These are phyloP conservation scores for Drosophila ananassae DNA, from an alignment of 1,140 invertebrate species.

Conservation along the genomic window DNA sequence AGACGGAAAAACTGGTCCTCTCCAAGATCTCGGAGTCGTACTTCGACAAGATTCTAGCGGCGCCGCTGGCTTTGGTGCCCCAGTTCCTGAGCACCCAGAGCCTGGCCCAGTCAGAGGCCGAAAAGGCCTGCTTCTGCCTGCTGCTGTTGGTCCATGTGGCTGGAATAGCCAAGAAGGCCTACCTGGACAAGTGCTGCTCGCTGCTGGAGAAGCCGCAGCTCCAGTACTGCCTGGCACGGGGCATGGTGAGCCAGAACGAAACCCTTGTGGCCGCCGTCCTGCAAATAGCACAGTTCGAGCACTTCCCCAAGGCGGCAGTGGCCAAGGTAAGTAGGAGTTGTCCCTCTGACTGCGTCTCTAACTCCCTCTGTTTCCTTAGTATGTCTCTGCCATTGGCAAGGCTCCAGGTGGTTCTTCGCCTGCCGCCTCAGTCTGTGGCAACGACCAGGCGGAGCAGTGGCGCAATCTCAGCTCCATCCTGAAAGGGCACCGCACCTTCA, in stretches of 20 bases:
- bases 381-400: conserved; percentile 52
- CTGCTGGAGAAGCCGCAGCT: conserved; percentile 67
- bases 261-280: conserved; percentile 61
- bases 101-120: conserved; percentile 58
- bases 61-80: conserved; percentile 46
- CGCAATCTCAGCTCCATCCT: conserved; percentile 73
- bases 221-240: conserved; percentile 71
- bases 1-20: conserved; percentile 76
- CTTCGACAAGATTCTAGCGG: conserved; percentile 76
- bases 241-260: conserved; percentile 65
- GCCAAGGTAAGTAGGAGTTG: conserved; percentile 61
- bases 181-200: conserved; percentile 70
- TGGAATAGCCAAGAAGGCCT: conserved; percentile 79
- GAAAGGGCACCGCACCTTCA: conserved; percentile 70
- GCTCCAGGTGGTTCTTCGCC: not conserved
- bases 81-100: conserved; percentile 56
- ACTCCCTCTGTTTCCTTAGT: conserved; percentile 27
- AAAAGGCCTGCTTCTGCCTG: conserved; percentile 73
- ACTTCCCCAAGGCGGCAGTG: conserved; percentile 67
- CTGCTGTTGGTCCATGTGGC: conserved; percentile 74
- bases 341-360: not conserved
- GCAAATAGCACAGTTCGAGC: conserved; percentile 76
- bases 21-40: conserved; percentile 77
- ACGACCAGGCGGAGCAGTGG: conserved; percentile 63
- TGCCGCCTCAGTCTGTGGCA: not conserved